Percentiles rank a stretch among this genome's conserved stretches.
Evolutionary conservation across 2,888 invertebrate genomes (phyloP).

Genomic region (Nomada ruficornis): DNA sequence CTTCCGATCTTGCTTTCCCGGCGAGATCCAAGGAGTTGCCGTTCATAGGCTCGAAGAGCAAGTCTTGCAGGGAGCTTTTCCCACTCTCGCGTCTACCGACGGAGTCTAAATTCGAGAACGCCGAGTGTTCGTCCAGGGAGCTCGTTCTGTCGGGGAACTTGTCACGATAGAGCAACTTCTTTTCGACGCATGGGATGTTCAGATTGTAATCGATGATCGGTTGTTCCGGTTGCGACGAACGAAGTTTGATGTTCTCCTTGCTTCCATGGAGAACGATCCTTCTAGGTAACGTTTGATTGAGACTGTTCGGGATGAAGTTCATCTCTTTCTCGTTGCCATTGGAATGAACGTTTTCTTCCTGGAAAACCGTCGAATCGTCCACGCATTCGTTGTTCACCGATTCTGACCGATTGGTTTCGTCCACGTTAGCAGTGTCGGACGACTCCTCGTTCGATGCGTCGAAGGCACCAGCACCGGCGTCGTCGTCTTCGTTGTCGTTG

Average conservation of each 20-base stretch:
- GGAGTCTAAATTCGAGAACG: conserved; percentile 60
- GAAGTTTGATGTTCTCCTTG: conserved; percentile 69
- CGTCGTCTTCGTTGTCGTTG: conserved; percentile 63
- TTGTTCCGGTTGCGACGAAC: conserved; percentile 50
- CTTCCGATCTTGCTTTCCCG: conserved; percentile 73
- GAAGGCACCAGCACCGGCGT: conserved; percentile 46
- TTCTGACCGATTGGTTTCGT: conserved; percentile 46
- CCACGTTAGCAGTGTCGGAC: conserved; percentile 55
- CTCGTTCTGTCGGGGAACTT: conserved; percentile 74
- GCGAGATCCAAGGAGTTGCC: conserved; percentile 45
- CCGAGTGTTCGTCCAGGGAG: conserved; percentile 75
- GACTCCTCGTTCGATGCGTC: conserved; percentile 64
- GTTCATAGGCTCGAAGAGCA: conserved; percentile 55
- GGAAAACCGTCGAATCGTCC: conserved; percentile 27
- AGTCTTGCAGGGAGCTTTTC: conserved; percentile 72
- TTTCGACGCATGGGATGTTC: conserved; percentile 67
- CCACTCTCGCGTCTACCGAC: conserved; percentile 46
- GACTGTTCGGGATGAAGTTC: conserved; percentile 75
- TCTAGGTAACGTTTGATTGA: conserved; percentile 69
- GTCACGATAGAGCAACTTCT: conserved; percentile 68
- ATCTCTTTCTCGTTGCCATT: conserved; percentile 62
- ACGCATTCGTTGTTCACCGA: conserved; percentile 49
- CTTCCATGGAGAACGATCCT: conserved; percentile 57
- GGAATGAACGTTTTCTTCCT: conserved; percentile 9
- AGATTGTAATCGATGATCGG: conserved; percentile 74